Conservation (phyloP, 2,113 vertebrate genomes). For the Enhydra lutris region DNA sequence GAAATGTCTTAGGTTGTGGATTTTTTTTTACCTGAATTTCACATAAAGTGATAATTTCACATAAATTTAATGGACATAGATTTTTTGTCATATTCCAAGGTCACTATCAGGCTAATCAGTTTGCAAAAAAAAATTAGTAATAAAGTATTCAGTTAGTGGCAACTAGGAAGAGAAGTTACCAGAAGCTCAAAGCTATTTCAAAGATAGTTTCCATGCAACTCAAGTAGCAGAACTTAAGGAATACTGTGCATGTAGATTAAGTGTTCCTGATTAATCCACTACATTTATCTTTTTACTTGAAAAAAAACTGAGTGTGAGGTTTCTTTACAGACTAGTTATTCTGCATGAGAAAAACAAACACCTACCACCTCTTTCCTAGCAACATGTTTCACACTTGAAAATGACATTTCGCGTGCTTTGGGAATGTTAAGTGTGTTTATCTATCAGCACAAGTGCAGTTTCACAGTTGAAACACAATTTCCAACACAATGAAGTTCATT, state of each 20-base stretch:
- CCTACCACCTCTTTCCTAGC: not conserved
- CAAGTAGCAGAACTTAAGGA: not conserved
- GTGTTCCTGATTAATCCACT: not conserved
- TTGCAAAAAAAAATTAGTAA: constrained; percentile 7
- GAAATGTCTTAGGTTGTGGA: not conserved
- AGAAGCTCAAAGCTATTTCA: not conserved
- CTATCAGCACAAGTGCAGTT: not conserved
- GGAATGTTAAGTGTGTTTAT: not conserved
- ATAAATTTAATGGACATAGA: not conserved
- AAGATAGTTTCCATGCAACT: not conserved
- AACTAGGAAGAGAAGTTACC: not conserved
- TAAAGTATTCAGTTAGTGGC: not conserved
- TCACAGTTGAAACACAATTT: constrained; percentile 6
- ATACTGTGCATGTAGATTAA: not conserved
- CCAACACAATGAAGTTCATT: not conserved
- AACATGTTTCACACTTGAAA: constrained; percentile 19
- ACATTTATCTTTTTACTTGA: too few species aligned
- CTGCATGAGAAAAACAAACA: constrained; percentile 9
- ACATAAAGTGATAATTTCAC: not conserved
- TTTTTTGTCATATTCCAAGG: not conserved
- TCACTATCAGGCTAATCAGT: not conserved
- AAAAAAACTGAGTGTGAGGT: not conserved
- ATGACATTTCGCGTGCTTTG: not conserved
- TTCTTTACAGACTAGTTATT: constrained; percentile 3
- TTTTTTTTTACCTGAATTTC: not conserved